phyloP scores from a whole-genome alignment of 2,113 vertebrate species.

The Podiceps cristatus region DNA sequence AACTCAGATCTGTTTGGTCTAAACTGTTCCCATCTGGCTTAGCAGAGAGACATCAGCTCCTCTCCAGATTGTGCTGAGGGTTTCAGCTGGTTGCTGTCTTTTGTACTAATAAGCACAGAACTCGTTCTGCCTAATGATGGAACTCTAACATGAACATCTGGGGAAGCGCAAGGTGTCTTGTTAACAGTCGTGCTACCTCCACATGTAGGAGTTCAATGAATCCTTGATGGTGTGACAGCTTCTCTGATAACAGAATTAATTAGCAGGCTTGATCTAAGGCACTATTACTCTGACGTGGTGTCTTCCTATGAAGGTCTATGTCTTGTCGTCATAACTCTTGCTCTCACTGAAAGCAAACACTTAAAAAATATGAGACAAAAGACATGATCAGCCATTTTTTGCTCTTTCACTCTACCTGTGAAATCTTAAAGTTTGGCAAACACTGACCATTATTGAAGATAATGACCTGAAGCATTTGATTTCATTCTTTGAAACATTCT shows the following conservation, averaged over 20 bases:
- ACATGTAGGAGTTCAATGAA: background rate
- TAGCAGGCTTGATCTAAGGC: background rate
- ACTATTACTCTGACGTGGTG: background rate
- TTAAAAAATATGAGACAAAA: background rate
- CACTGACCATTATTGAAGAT: background rate
- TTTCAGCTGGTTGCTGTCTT: conserved; percentile 57
- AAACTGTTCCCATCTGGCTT: conserved; percentile 17
- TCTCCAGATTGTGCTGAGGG: conserved; percentile 64
- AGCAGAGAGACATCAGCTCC: background rate
- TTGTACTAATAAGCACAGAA: conserved; percentile 44
- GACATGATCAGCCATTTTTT: background rate
- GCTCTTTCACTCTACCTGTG: background rate
- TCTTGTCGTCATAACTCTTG: background rate
- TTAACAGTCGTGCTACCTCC: conserved; percentile 3
- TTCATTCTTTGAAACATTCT: background rate
- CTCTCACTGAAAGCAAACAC: background rate
- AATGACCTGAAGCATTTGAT: background rate
- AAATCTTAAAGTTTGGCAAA: background rate
- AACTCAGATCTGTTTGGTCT: background rate
- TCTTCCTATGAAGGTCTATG: background rate
- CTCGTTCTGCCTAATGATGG: background rate
- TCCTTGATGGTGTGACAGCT: background rate
- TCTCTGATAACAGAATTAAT: background rate
- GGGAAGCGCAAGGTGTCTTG: conserved; percentile 16
- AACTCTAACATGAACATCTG: conserved; percentile 44